A percentile compares a stretch with the other conserved stretches of the same genome.
Conservation (phyloP, 2,113 vertebrate species). For the Odocoileus hemionus region DNA sequence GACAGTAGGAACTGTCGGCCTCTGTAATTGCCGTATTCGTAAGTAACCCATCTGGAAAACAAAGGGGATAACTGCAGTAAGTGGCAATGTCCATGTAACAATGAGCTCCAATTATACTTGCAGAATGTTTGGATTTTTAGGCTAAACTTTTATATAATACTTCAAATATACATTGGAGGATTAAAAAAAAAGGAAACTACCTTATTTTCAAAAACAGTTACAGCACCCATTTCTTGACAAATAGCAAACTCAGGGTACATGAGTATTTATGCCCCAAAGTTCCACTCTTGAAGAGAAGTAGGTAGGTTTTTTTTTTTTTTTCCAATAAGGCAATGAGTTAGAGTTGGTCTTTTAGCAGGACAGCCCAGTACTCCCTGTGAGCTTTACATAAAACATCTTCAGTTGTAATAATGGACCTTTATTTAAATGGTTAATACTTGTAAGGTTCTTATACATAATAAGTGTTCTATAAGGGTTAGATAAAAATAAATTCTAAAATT, state of each 20-base stretch:
- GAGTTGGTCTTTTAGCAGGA: background rate
- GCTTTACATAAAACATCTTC: background rate
- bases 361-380: background rate
- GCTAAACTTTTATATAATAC: background rate
- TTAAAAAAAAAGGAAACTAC: background rate
- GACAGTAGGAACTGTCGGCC: constrained; percentile 90
- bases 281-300: background rate
- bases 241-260: background rate
- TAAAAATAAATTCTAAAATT: background rate
- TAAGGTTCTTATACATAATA: background rate
- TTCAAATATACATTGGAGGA: background rate
- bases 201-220: background rate
- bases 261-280: background rate
- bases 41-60: constrained; percentile 89
- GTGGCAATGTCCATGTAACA: background rate
- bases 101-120: background rate
- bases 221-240: background rate
- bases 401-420: background rate
- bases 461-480: background rate
- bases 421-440: background rate
- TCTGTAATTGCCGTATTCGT: constrained; percentile 89
- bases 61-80: background rate
- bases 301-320: background rate
- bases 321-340: background rate
- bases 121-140: background rate